phyloP scores from a whole-genome alignment of 2,888 invertebrate species.

The Sarcophaga carnaria region DNA sequence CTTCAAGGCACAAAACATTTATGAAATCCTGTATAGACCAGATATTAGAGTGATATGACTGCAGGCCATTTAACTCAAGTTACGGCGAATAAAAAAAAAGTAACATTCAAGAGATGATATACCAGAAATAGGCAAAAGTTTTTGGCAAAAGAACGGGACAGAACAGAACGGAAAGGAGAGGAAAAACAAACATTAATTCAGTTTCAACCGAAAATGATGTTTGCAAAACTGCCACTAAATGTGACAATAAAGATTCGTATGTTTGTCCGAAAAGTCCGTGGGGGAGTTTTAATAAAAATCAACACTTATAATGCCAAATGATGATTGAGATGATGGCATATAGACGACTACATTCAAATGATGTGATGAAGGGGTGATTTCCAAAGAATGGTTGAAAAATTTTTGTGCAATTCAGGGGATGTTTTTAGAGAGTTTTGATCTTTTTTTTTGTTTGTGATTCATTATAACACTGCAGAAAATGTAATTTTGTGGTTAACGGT shows the following conservation, averaged over 20 bases:
- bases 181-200: constrained; percentile 53
- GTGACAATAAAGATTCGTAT: constrained; percentile 53
- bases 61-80: constrained; percentile 39
- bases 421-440: background rate
- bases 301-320: constrained; percentile 57
- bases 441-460: background rate
- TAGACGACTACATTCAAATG: constrained; percentile 19
- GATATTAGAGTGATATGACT: constrained; percentile 64
- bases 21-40: constrained; percentile 59
- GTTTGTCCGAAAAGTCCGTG: constrained; percentile 40
- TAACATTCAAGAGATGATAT: constrained; percentile 57
- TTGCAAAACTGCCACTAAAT: constrained; percentile 61
- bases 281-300: constrained; percentile 65
- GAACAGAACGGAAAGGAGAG: constrained; percentile 21
- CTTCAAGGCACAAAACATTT: constrained; percentile 51
- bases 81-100: background rate
- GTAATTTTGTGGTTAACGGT: constrained; percentile 56
- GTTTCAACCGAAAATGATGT: constrained; percentile 40
- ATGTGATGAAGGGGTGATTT: constrained; percentile 30
- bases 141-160: background rate
- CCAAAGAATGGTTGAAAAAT: background rate
- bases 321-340: constrained; percentile 37
- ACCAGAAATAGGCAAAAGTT: constrained; percentile 35
- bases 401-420: constrained; percentile 38
- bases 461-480: constrained; percentile 22